Conservation (phyloP, 2,888 invertebrate species). For the Cacoxenus indagator region DNA sequence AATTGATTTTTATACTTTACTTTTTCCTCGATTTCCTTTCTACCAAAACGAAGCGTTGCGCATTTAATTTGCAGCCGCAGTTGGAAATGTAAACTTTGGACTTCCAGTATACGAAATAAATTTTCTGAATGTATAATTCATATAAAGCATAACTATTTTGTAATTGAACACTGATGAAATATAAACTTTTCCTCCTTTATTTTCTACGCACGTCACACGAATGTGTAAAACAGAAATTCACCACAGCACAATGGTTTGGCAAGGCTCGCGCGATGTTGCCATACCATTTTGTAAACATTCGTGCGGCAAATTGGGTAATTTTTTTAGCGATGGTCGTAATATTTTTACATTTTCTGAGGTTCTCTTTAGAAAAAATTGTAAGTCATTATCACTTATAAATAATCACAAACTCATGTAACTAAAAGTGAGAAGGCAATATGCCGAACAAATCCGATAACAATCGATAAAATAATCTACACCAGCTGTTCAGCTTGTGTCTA, state of each 20-base stretch:
- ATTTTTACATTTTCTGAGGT: too few species aligned
- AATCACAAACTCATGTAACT: too few species aligned
- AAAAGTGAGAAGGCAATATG: too few species aligned
- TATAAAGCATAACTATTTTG: neutral
- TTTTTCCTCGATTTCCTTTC: conserved; percentile 30
- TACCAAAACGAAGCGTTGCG: conserved; percentile 35
- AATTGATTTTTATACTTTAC: conserved; percentile 51
- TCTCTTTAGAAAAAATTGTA: too few species aligned
- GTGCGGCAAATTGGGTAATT: neutral
- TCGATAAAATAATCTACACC: neutral
- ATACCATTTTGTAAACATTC: neutral
- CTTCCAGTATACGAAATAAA: neutral
- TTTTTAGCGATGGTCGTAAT: too few species aligned
- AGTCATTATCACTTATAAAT: too few species aligned
- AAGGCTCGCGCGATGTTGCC: neutral
- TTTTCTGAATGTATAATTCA: neutral
- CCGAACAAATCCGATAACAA: neutral
- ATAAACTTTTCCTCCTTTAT: neutral
- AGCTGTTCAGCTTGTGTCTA: neutral
- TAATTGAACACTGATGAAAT: neutral
- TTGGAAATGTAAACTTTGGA: neutral
- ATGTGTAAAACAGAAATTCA: neutral
- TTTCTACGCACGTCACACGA: neutral
- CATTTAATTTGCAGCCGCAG: conserved; percentile 41
- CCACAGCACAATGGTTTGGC: neutral